Evolutionary conservation across 2,888 invertebrate genomes (phyloP).

Genomic region (Phyto melanocephala): DNA sequence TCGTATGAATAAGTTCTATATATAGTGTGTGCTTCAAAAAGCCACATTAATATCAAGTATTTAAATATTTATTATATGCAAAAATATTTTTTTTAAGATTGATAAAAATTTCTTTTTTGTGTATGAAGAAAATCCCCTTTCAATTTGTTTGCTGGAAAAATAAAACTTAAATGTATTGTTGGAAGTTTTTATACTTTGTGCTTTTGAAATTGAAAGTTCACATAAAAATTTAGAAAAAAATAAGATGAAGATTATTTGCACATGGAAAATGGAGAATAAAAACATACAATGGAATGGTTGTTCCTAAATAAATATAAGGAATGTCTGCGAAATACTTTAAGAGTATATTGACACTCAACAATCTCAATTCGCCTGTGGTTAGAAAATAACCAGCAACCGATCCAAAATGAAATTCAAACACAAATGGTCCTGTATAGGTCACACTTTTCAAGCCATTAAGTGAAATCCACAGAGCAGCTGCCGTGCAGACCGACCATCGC

Average conservation of each 20-base stretch:
- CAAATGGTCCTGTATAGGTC: background rate
- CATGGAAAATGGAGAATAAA: background rate
- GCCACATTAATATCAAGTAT: conserved; percentile 15
- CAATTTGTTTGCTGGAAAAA: background rate
- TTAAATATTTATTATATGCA: background rate
- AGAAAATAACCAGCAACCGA: too few relatives aligned
- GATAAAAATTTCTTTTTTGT: background rate
- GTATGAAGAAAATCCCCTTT: background rate
- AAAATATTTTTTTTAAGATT: conserved; percentile 9
- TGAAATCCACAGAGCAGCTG: too few relatives aligned
- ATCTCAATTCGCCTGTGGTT: too few relatives aligned
- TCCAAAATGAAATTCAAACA: too few relatives aligned
- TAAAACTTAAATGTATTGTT: conserved; percentile 4
- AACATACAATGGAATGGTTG: too few relatives aligned
- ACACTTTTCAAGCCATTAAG: background rate
- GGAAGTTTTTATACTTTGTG: conserved; percentile 34
- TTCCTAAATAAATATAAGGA: too few relatives aligned
- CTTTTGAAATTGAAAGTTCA: conserved; percentile 47
- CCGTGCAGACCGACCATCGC: too few relatives aligned
- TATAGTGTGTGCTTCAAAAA: background rate
- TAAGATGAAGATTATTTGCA: background rate
- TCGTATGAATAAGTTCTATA: too few relatives aligned
- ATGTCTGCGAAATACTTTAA: too few relatives aligned
- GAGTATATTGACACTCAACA: too few relatives aligned
- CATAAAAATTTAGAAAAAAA: conserved; percentile 15